These are phyloP conservation scores for Chirona hameri DNA, from an alignment of 2,888 invertebrate genomes.

Conservation along the genomic window DNA sequence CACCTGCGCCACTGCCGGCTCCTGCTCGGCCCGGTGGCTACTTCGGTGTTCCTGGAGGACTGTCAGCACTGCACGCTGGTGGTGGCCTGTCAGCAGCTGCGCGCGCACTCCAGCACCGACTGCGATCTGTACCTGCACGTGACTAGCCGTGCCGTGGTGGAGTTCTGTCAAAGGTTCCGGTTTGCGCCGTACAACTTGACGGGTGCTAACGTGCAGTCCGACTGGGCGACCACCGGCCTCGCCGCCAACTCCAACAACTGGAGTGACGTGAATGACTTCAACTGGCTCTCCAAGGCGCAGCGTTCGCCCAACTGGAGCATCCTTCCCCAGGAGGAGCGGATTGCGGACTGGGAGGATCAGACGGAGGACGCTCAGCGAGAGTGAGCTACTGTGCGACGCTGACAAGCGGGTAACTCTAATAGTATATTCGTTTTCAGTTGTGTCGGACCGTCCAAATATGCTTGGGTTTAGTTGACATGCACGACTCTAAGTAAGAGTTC, in stretches of 20 bases:
- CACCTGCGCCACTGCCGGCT: conserved; percentile 72
- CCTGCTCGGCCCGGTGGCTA: conserved; percentile 80
- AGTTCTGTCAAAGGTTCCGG: conserved; percentile 73
- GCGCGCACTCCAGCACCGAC: conserved; percentile 75
- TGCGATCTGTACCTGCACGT: conserved; percentile 86
- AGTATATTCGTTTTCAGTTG: too few relatives aligned
- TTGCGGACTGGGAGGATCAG: neutral
- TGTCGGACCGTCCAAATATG: too few relatives aligned
- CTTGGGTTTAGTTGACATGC: too few relatives aligned
- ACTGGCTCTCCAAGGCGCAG: conserved; percentile 83
- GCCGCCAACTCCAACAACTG: conserved; percentile 39
- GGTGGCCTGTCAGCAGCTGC: conserved; percentile 86
- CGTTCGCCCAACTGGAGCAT: conserved; percentile 80
- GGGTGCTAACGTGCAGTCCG: conserved; percentile 66
- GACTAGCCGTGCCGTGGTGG: conserved; percentile 89
- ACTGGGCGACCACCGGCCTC: conserved; percentile 50
- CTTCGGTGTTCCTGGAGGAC: conserved; percentile 84
- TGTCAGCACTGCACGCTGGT: conserved; percentile 73
- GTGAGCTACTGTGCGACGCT: too few relatives aligned
- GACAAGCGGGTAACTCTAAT: too few relatives aligned
- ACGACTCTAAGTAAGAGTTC: too few relatives aligned
- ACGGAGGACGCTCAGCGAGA: neutral
- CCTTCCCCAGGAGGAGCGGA: conserved; percentile 48
- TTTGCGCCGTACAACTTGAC: conserved; percentile 80
- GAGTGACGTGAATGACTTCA: conserved; percentile 78